Evolutionary conservation across 2,888 invertebrate genomes (phyloP).

Genomic region (Rambutsinella grinnellia): DNA sequence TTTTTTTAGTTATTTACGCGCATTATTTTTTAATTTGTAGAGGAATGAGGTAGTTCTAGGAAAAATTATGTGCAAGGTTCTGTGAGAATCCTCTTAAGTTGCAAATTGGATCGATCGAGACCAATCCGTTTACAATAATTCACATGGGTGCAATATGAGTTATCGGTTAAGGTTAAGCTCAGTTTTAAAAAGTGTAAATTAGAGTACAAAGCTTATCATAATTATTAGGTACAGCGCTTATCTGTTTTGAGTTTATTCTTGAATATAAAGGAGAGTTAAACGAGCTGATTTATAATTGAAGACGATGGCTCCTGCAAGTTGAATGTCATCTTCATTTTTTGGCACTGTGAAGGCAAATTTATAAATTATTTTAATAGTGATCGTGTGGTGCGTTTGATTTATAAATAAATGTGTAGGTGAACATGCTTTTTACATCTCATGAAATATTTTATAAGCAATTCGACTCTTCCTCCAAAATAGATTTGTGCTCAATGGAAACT

Average conservation of each 20-base stretch:
- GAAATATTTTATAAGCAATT: not conserved
- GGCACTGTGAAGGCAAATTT: conserved; percentile 14
- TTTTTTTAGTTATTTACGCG: not conserved
- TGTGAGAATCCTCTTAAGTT: not conserved
- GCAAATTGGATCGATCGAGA: not conserved
- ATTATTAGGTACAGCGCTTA: too few species aligned
- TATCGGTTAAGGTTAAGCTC: too few species aligned
- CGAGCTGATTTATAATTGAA: not conserved
- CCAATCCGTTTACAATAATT: not conserved
- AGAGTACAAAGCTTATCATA: too few species aligned
- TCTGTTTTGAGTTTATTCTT: not conserved
- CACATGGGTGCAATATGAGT: not conserved
- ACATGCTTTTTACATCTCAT: conserved; percentile 3
- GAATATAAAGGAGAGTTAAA: not conserved
- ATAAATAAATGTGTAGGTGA: not conserved
- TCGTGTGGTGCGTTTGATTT: conserved; percentile 3
- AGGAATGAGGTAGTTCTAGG: not conserved
- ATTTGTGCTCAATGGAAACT: not conserved
- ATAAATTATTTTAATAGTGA: not conserved
- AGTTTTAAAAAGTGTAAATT: too few species aligned
- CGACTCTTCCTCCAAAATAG: not conserved
- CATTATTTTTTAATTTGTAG: conserved; percentile 13
- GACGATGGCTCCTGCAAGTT: not conserved
- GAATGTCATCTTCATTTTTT: conserved; percentile 1
- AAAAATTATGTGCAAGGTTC: conserved; percentile 10